A percentile compares a stretch with the other conserved stretches of the same genome.
Conservation (phyloP, 2,797 vertebrate species). For the Momotus momota region DNA sequence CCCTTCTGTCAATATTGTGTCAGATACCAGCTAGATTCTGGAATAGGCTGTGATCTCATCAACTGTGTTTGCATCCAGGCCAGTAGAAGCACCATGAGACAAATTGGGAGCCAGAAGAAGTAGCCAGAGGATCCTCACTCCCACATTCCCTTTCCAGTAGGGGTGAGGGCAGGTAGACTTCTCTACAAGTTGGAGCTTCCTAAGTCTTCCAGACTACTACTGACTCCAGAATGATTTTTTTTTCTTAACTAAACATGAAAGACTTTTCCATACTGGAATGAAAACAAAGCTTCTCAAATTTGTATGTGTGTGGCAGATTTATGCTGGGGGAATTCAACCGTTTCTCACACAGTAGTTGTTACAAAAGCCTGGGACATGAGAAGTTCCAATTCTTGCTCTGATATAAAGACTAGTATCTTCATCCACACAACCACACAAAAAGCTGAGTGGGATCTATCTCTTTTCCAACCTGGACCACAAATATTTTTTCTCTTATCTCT, state of each 20-base stretch:
- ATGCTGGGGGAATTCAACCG: not conserved
- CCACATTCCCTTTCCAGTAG: not conserved
- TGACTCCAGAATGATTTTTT: not conserved
- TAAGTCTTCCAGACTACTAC: not conserved
- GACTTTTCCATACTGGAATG: not conserved
- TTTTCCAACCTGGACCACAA: not conserved
- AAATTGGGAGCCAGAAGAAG: not conserved
- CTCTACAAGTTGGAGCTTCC: not conserved
- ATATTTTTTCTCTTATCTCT: not conserved
- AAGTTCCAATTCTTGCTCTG: not conserved
- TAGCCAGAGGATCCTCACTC: not conserved
- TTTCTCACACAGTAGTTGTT: not conserved
- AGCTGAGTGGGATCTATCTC: not conserved
- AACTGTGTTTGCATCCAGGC: not conserved
- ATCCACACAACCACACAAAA: not conserved
- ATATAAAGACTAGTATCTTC: not conserved
- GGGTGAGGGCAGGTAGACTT: not conserved
- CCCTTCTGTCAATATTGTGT: not conserved
- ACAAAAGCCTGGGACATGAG: not conserved
- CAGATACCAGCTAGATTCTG: not conserved
- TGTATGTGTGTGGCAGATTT: conserved; percentile 23
- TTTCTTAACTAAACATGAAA: not conserved
- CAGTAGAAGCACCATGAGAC: not conserved
- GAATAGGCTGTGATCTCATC: not conserved
- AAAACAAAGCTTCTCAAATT: conserved; percentile 34